These are phyloP conservation scores for Griposia aprilina DNA, from an alignment of 2,888 invertebrate genomes.

Conservation along the genomic window DNA sequence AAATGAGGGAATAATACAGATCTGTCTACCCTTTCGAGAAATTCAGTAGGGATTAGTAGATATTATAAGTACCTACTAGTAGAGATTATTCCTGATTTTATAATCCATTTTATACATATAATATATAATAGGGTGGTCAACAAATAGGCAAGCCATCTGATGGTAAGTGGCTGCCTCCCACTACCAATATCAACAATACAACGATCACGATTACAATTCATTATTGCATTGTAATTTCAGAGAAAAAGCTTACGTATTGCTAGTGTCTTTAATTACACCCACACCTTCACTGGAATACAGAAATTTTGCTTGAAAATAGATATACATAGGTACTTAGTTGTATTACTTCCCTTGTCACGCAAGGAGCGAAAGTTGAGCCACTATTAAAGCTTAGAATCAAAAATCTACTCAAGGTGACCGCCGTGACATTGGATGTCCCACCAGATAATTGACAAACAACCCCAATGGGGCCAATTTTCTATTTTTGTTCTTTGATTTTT, in stretches of 20 bases:
- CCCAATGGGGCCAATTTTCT: conserved; percentile 12
- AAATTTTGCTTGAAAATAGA: background rate
- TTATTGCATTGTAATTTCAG: background rate
- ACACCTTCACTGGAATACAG: background rate
- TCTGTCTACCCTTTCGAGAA: background rate
- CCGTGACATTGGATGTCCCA: conserved; percentile 29
- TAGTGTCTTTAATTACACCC: too few relatives aligned
- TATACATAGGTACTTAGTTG: background rate
- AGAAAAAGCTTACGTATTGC: background rate
- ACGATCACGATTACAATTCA: background rate
- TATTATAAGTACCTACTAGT: background rate
- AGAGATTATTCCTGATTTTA: background rate
- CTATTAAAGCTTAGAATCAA: background rate
- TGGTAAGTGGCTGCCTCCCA: background rate
- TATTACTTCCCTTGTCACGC: background rate
- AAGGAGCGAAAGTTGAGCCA: background rate
- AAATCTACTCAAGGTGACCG: conserved; percentile 46
- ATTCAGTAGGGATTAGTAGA: background rate
- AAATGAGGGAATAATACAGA: background rate
- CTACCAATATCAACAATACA: background rate
- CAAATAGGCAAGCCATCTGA: too few relatives aligned
- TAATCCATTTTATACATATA: background rate
- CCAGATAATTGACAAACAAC: conserved; percentile 39
- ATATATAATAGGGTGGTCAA: too few relatives aligned
- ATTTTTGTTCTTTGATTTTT: conserved; percentile 23